Percentiles rank a stretch among this genome's conserved stretches.
phyloP scores from a whole-genome alignment of 64 coral and sea anemone species.

The Exaiptasia diaphana region DNA sequence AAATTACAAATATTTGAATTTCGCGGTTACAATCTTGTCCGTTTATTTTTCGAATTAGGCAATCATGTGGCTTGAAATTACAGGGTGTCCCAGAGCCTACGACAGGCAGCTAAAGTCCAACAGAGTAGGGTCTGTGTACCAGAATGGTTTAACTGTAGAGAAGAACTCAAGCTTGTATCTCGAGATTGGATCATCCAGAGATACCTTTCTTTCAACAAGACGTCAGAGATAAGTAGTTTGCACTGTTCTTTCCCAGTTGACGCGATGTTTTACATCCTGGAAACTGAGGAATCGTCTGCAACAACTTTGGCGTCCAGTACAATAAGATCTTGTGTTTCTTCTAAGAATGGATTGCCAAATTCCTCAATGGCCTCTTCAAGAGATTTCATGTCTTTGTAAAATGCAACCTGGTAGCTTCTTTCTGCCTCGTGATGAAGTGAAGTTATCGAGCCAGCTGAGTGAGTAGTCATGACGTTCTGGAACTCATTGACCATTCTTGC shows the following conservation, averaged over 20 bases:
- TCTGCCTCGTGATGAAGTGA: not conserved
- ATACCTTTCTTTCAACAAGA: not conserved
- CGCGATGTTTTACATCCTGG: not conserved
- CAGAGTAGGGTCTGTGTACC: no score
- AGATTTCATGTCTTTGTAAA: not conserved
- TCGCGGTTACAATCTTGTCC: no score
- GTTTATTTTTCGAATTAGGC: no score
- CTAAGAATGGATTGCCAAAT: not conserved
- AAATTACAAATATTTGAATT: no score
- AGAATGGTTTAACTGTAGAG: no score
- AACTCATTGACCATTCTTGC: not conserved
- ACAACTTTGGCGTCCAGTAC: not conserved
- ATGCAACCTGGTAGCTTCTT: not conserved
- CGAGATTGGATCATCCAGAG: not conserved
- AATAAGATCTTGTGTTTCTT: not conserved
- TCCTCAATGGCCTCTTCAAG: not conserved
- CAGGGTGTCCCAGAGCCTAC: no score
- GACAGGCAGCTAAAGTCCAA: no score
- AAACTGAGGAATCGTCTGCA: not conserved
- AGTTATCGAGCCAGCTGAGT: not conserved
- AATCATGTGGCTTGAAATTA: no score
- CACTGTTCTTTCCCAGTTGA: not conserved
- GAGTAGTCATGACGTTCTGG: not conserved
- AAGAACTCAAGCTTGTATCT: not conserved
- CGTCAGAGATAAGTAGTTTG: not conserved